Percentiles rank a stretch among this genome's conserved stretches.
Conservation (phyloP, 1,140 invertebrate genomes). For the Galleria mellonella region DNA sequence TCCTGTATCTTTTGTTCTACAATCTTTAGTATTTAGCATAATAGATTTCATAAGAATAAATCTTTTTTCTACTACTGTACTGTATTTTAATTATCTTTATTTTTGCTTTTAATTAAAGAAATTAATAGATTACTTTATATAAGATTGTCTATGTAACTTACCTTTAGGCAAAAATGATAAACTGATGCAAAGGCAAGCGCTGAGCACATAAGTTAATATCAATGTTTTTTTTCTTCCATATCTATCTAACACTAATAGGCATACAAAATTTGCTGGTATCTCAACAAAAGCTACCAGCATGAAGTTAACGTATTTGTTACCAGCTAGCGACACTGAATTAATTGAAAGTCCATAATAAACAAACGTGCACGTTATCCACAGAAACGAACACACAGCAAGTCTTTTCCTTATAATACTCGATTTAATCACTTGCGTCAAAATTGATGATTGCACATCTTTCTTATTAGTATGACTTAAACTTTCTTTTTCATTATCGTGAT, state of each 20-base stretch:
- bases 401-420: conserved; percentile 53
- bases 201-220: conserved; percentile 52
- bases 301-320: conserved; percentile 78
- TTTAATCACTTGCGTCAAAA: conserved; percentile 39
- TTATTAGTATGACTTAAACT: conserved; percentile 1
- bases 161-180: conserved; percentile 54
- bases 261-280: conserved; percentile 75
- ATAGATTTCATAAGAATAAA: too few species aligned
- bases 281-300: conserved; percentile 75
- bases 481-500: conserved; percentile 22
- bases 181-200: conserved; percentile 54
- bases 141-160: too few species aligned
- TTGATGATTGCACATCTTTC: conserved; percentile 19
- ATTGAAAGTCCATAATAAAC: conserved; percentile 82
- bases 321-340: conserved; percentile 79
- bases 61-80: too few species aligned
- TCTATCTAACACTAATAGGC: conserved; percentile 49
- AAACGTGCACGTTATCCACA: conserved; percentile 71
- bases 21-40: too few species aligned
- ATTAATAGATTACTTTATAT: too few species aligned
- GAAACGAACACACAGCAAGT: conserved; percentile 49
- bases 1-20: too few species aligned
- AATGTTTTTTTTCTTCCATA: conserved; percentile 57
- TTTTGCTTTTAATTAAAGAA: too few species aligned
- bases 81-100: too few species aligned